Conservation (phyloP, 92 coral and sea anemone species). For the Diadumene lineata region DNA sequence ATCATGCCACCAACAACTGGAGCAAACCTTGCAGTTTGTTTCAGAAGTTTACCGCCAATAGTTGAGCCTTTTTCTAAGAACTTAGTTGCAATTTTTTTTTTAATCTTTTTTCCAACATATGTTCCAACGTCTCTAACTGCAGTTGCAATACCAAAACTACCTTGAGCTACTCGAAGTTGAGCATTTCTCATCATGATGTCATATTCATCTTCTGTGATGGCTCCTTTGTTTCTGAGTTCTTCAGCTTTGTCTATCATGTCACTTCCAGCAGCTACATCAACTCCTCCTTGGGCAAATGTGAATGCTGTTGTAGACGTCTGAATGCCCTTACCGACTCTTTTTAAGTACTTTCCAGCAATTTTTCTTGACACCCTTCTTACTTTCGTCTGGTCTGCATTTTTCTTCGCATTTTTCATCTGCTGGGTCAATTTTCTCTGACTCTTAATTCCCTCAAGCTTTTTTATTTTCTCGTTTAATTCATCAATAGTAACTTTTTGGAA, state of each 20-base stretch:
- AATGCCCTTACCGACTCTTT: constrained; percentile 13
- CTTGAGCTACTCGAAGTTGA: constrained; percentile 31
- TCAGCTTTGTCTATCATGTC: constrained; percentile 24
- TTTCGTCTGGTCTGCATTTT: constrained; percentile 1
- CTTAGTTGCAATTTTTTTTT: neutral
- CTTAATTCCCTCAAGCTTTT: neutral
- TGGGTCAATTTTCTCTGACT: constrained; percentile 9
- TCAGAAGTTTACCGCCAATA: neutral
- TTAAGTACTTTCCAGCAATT: neutral
- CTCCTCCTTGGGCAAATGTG: neutral
- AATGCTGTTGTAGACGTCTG: constrained; percentile 13
- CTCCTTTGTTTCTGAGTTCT: neutral
- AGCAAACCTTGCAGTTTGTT: constrained; percentile 9
- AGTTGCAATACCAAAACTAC: constrained; percentile 28
- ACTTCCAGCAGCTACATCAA: constrained; percentile 24
- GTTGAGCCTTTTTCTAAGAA: too few species aligned
- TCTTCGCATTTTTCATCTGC: constrained; percentile 20
- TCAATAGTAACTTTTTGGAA: constrained; percentile 11
- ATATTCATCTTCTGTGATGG: neutral
- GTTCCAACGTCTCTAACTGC: constrained; percentile 11
- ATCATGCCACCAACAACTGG: constrained; percentile 24
- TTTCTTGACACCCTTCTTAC: neutral
- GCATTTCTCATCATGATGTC: constrained; percentile 42
- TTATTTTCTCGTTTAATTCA: constrained; percentile 21
- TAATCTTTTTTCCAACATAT: constrained; percentile 17